phyloP scores from a whole-genome alignment of 2,888 invertebrate species.

The Agriopis aurantiaria region DNA sequence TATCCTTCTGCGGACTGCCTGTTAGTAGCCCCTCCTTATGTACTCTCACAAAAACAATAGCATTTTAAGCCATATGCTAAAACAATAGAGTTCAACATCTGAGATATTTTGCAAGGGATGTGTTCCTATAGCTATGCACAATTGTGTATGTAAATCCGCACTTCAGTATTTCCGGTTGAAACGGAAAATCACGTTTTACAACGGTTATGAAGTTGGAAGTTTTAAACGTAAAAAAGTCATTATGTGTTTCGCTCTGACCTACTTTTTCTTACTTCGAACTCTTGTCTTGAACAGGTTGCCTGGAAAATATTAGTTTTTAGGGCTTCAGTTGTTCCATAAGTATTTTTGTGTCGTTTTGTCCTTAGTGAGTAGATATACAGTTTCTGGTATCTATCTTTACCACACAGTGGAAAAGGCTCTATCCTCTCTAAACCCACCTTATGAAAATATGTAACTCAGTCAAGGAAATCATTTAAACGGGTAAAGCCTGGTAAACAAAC shows the following conservation, averaged over 20 bases:
- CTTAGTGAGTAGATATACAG: no score
- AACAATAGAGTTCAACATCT: conserved; percentile 6
- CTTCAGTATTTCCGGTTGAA: conserved; percentile 22
- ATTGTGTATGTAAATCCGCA: conserved; percentile 20
- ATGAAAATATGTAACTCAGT: conserved; percentile 1
- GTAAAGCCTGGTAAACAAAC: conserved; percentile 6
- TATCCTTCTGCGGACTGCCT: conserved; percentile 55
- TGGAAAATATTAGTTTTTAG: not conserved
- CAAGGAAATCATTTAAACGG: conserved; percentile 2
- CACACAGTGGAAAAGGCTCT: no score
- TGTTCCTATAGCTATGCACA: conserved; percentile 19
- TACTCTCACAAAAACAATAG: conserved; percentile 4
- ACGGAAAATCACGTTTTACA: conserved; percentile 18
- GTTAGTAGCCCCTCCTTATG: conserved; percentile 38
- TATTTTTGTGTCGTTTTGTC: no score
- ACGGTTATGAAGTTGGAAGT: conserved; percentile 5
- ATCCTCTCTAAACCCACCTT: no score
- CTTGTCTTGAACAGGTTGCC: not conserved
- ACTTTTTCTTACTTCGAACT: not conserved
- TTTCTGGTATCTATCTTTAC: no score
- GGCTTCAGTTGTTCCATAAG: not conserved
- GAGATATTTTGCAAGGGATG: conserved; percentile 10
- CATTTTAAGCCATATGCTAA: conserved; percentile 1
- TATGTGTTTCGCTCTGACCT: conserved; percentile 1
- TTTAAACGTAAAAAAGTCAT: conserved; percentile 9